Percentiles rank a stretch among this genome's conserved stretches.
Conservation (phyloP, 2,113 vertebrate species). For the Cynocephalus volans region DNA sequence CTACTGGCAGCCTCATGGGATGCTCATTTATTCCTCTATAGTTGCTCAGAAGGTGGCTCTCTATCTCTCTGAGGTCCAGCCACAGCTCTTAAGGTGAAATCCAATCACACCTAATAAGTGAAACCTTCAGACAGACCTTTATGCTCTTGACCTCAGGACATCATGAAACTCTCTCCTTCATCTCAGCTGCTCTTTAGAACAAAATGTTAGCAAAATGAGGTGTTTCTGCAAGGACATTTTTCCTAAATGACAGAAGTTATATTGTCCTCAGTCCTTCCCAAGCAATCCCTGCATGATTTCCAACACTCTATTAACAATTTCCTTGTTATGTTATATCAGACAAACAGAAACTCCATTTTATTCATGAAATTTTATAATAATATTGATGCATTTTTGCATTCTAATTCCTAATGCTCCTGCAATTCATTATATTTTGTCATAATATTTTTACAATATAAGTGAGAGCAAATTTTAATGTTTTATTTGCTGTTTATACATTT, state of each 20-base stretch:
- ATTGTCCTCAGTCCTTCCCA: neutral
- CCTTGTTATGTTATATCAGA: neutral
- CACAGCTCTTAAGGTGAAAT: neutral
- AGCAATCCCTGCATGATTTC: neutral
- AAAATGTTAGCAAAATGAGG: neutral
- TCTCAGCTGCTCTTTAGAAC: neutral
- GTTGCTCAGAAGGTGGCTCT: neutral
- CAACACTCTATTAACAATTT: neutral
- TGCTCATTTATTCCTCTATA: neutral
- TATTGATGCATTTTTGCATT: neutral
- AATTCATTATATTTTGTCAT: neutral
- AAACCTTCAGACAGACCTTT: neutral
- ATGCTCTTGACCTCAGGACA: neutral
- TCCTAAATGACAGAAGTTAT: neutral
- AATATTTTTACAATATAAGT: neutral
- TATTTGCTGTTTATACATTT: neutral
- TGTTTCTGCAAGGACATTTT: neutral
- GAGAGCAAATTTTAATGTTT: neutral
- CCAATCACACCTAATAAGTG: neutral
- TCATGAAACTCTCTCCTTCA: neutral
- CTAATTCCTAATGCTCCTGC: neutral
- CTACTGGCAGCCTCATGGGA: neutral
- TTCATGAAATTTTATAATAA: neutral
- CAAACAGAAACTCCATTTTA: neutral
- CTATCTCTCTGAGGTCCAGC: neutral